A percentile compares a stretch with the other conserved stretches of the same genome.
These are phyloP conservation scores for Ictidomys tridecemlineatus DNA, from an alignment of 2,113 vertebrate genomes.

Conservation along the genomic window DNA sequence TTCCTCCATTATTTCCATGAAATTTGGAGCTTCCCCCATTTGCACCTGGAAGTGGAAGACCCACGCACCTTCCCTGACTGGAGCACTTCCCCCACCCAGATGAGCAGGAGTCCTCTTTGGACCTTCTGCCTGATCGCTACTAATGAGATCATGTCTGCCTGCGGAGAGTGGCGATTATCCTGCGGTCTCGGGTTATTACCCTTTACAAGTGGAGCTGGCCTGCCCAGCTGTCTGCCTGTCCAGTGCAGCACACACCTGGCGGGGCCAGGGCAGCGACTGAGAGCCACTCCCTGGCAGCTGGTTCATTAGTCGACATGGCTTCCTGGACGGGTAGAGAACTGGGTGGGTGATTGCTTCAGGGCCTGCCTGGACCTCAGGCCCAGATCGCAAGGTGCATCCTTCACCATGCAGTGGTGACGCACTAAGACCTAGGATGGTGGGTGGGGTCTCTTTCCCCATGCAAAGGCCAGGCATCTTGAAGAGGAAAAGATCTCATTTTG, in stretches of 20 bases:
- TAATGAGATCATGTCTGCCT: conserved; percentile 72
- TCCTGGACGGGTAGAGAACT: background rate
- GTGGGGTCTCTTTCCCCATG: no score
- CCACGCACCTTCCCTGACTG: background rate
- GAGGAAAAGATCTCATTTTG: no score
- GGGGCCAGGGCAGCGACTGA: background rate
- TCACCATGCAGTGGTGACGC: rapidly evolving
- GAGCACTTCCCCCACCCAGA: background rate
- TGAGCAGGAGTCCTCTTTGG: background rate
- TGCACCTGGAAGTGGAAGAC: background rate
- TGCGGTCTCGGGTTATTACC: background rate
- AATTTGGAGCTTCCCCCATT: background rate
- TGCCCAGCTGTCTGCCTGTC: conserved; percentile 13
- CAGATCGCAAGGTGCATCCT: rapidly evolving
- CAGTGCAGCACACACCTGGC: conserved; percentile 33
- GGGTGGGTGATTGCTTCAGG: background rate
- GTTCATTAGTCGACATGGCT: background rate
- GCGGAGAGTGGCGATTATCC: background rate
- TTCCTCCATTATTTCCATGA: background rate
- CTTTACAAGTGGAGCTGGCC: conserved; percentile 1
- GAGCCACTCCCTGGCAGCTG: conserved; percentile 6
- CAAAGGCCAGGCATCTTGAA: background rate
- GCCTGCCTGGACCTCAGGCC: background rate
- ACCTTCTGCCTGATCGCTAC: background rate
- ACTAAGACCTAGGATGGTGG: background rate